A percentile compares a stretch with the other conserved stretches of the same genome.
These are phyloP conservation scores for Hirudinaria manillensis DNA, from an alignment of 2,888 invertebrate species.

Conservation along the genomic window DNA sequence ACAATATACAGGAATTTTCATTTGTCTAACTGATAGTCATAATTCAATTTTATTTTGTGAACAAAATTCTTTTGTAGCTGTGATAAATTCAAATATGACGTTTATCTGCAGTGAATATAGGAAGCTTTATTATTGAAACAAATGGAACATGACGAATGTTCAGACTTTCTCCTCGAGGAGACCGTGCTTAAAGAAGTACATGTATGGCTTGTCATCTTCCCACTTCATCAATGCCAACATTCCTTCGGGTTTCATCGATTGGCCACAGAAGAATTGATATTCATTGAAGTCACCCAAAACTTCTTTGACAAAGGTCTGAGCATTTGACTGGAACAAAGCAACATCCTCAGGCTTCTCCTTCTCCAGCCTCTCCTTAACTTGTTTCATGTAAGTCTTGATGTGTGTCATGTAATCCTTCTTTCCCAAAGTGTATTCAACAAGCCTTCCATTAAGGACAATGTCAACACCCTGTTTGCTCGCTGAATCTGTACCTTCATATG, in stretches of 20 bases:
- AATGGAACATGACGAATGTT: neutral
- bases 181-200: constrained; percentile 94
- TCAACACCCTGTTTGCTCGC: constrained; percentile 77
- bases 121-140: too few relatives aligned
- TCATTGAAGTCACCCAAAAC: constrained; percentile 83
- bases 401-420: constrained; percentile 65
- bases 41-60: too few relatives aligned
- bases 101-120: too few relatives aligned
- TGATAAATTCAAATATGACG: too few relatives aligned
- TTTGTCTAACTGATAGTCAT: too few relatives aligned
- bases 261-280: constrained; percentile 66
- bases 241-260: constrained; percentile 73
- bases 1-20: too few relatives aligned
- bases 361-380: constrained; percentile 69
- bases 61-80: too few relatives aligned
- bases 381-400: constrained; percentile 42
- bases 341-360: constrained; percentile 63
- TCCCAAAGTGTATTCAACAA: constrained; percentile 72
- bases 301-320: constrained; percentile 88
- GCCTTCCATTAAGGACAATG: constrained; percentile 83
- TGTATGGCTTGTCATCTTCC: constrained; percentile 74
- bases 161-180: constrained; percentile 83
- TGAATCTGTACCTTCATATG: constrained; percentile 66
- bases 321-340: constrained; percentile 79
- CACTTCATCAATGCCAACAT: constrained; percentile 90